Percentiles rank a stretch among this genome's conserved stretches.
These are phyloP conservation scores for Athene cunicularia DNA, from an alignment of 2,113 vertebrate genomes.

Conservation along the genomic window DNA sequence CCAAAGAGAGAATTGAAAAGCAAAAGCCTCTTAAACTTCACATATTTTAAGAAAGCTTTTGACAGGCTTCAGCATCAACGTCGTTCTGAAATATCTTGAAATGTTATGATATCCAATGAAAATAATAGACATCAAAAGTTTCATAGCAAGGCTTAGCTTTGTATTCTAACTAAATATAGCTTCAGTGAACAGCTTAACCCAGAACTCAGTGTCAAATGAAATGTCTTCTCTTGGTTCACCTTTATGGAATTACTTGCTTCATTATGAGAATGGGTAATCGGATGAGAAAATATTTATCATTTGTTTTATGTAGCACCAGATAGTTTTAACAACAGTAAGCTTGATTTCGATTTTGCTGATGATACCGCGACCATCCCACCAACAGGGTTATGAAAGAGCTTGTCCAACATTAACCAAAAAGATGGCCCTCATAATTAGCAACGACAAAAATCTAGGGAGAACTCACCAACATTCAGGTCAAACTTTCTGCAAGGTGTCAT, in stretches of 20 bases:
- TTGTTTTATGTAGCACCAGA: background rate
- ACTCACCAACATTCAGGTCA: background rate
- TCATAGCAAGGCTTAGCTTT: background rate
- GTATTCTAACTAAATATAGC: background rate
- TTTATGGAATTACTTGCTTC: background rate
- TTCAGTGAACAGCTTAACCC: background rate
- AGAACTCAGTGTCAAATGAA: background rate
- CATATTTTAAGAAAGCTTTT: constrained; percentile 5
- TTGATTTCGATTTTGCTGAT: background rate
- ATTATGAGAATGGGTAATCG: background rate
- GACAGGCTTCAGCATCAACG: background rate
- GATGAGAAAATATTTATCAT: background rate
- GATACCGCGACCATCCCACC: background rate
- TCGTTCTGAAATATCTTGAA: background rate
- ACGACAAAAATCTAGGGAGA: background rate
- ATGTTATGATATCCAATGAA: background rate
- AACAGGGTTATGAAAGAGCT: background rate
- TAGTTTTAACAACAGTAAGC: background rate
- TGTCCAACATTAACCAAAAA: background rate
- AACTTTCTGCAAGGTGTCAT: background rate
- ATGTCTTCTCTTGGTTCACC: background rate
- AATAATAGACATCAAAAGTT: background rate
- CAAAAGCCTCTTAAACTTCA: background rate
- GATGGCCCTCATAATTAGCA: background rate
- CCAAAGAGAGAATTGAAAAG: background rate